Evolutionary conservation across 2,888 invertebrate genomes (phyloP), one percentile per base, ranked within the genome.

Genomic region (Leptopilina myrica): DNA sequence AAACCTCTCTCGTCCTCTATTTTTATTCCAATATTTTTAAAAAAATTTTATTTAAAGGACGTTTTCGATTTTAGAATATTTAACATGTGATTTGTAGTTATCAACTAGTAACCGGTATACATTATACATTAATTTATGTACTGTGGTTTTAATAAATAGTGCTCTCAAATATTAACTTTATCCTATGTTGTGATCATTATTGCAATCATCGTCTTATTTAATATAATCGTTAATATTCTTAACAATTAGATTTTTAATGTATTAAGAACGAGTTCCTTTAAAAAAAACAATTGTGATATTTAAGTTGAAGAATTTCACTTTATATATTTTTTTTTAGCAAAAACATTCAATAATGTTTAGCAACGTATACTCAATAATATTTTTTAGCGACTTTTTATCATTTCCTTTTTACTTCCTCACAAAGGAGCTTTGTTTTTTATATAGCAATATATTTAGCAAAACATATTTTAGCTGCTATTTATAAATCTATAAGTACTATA

Each of bases 131-230:
- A 43, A 4, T 11, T n/a, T 66, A 62, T 66, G 6, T 9, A 56
- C 6, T 46, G 69, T 69, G 69, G 14, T 14, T 53, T 26, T 69
- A 26, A 33, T 53, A 69, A 69, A 69, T n/a, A 69, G 53, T 53
- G 53, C 33, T 33, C 56, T 56, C 53, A 73, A 73, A 59, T n/a
- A n/a, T 56, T 59, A 73, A n/a, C 53, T n/a, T 62, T 62, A 62
- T 15, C 2, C 8, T 62, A 59, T 5, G 7, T 59, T 59, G 14
- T 15, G 7, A 59, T 59, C 59, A n/a, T 59, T 59, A 59, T 59
- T 20, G 20, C 20, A 1, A 20, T 20, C 20, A 20, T 4, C 33
- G 33, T 59, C 15, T n/a, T 59, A 6, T n/a, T 59, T 59, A 59
- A 59, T n/a, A 59, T n/a, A 20, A n/a, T 62, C 8, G 62, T 62